Conservation (phyloP, 2,797 vertebrate genomes). For the Botia kubotai region DNA sequence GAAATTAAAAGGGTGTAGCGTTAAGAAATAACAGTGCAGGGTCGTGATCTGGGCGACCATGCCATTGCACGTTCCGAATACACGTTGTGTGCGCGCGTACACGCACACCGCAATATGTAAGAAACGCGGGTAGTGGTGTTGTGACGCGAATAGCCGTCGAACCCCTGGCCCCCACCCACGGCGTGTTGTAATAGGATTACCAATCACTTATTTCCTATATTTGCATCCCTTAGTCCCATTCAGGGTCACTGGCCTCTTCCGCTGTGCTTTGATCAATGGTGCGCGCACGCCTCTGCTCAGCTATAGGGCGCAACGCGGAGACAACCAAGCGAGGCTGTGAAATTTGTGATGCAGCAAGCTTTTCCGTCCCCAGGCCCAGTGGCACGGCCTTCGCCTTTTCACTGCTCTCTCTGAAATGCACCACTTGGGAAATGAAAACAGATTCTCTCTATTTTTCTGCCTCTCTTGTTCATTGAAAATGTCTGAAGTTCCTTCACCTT, state of each 20-base stretch:
- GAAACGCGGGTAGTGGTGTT: conserved; percentile 18
- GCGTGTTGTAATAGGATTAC: conserved; percentile 90
- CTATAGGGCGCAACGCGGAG: conserved; percentile 59
- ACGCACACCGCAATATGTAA: conserved; percentile 57
- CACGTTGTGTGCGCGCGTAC: conserved; percentile 69
- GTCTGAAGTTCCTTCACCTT: conserved; percentile 60
- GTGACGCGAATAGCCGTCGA: conserved; percentile 74
- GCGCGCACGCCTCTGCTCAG: conserved; percentile 79
- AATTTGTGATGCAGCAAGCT: conserved; percentile 71
- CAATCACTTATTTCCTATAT: conserved; percentile 86
- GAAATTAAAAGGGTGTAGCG: conserved; percentile 13
- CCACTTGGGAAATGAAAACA: conserved; percentile 51
- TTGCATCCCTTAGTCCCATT: conserved; percentile 86
- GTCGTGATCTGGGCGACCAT: conserved; percentile 86
- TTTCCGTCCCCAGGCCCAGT: conserved; percentile 27
- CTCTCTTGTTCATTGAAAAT: conserved; percentile 1
- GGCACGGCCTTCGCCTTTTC: conserved; percentile 28
- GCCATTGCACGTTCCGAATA: conserved; percentile 72
- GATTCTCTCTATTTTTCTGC: not conserved
- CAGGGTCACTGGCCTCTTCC: conserved; percentile 83
- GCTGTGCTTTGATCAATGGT: conserved; percentile 86
- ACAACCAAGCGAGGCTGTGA: conserved; percentile 81
- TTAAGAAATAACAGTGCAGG: conserved; percentile 86
- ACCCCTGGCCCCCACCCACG: conserved; percentile 76
- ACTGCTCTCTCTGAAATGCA: conserved; percentile 54